Evolutionary conservation across 2,113 vertebrate species (phyloP).

Genomic region (Leptobrachium ailaonicum): DNA sequence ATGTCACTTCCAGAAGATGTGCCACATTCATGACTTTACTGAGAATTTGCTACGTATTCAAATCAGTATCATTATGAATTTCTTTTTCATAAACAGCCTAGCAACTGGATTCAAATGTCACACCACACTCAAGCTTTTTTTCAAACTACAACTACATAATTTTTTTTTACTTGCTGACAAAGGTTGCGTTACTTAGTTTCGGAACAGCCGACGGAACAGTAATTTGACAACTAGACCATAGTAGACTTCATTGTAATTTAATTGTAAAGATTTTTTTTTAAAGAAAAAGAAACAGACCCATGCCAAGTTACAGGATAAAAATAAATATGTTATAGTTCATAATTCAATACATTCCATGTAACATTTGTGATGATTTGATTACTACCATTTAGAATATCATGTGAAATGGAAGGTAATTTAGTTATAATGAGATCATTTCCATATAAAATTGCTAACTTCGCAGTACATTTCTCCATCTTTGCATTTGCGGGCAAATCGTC

Average conservation of each 20-base stretch:
- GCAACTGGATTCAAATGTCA: no score
- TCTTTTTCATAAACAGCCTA: no score
- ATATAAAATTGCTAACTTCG: neutral
- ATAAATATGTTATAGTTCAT: neutral
- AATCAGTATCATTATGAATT: no score
- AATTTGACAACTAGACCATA: no score
- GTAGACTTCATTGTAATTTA: neutral
- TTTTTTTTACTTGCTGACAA: no score
- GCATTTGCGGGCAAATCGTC: neutral
- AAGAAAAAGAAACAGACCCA: neutral
- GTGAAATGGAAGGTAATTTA: neutral
- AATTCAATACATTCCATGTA: neutral
- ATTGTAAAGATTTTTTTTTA: neutral
- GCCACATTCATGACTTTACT: no score
- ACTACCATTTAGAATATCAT: slow-evolving; percentile 7
- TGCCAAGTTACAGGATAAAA: neutral
- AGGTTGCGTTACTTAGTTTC: no score
- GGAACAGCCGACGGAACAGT: no score
- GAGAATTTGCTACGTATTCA: no score
- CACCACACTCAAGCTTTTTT: no score
- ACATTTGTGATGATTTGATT: neutral
- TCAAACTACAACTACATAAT: no score
- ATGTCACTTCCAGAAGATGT: no score
- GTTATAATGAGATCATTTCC: neutral
- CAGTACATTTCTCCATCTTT: neutral